Evolutionary conservation across 2,113 vertebrate genomes (phyloP).

Genomic region (Hyaena hyaena): DNA sequence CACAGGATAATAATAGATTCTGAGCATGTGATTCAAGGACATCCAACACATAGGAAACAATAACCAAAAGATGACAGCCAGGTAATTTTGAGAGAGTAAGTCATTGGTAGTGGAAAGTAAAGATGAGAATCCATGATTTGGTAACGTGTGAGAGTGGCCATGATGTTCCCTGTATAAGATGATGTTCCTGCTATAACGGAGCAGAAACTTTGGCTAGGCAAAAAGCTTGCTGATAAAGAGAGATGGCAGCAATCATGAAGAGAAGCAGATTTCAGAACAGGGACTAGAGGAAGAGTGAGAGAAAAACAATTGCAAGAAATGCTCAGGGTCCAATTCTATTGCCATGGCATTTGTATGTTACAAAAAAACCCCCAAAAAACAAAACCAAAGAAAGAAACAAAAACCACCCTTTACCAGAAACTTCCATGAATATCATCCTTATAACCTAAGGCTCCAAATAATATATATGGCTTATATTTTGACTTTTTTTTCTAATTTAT

Average conservation of each 20-base stretch:
- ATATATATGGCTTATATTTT: background rate
- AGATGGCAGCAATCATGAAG: background rate
- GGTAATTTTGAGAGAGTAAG: background rate
- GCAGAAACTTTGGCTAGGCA: background rate
- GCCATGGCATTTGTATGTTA: background rate
- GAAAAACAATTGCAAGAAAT: background rate
- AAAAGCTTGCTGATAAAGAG: background rate
- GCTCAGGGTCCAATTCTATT: background rate
- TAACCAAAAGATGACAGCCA: background rate
- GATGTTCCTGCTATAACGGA: background rate
- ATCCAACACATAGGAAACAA: background rate
- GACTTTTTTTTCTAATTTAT: background rate
- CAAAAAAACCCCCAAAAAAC: accelerated
- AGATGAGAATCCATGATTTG: background rate
- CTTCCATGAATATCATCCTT: background rate
- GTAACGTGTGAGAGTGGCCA: background rate
- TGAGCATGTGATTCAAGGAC: background rate
- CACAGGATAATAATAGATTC: background rate
- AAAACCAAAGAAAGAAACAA: background rate
- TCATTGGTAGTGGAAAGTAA: background rate
- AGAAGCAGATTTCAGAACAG: background rate
- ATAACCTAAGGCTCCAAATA: background rate
- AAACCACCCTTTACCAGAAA: background rate
- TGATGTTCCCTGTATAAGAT: background rate
- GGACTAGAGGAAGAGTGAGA: background rate